These are phyloP conservation scores for Piscicola geometra DNA, from an alignment of 2,888 invertebrate species.

Conservation along the genomic window DNA sequence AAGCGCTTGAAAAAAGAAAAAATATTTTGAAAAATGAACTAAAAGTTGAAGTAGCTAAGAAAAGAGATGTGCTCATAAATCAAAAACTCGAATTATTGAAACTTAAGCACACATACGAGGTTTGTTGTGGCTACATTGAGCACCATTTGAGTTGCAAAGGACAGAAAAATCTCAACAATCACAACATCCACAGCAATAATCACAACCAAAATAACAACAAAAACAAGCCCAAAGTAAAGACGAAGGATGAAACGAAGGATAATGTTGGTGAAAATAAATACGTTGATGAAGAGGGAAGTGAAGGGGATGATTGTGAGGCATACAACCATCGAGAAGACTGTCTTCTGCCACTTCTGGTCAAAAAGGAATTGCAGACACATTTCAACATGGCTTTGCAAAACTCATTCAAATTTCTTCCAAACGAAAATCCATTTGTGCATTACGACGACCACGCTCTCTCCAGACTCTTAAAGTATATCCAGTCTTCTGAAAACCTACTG, in stretches of 20 bases:
- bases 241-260: no score
- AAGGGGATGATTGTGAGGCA: no score
- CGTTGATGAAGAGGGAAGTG: no score
- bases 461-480: constrained; percentile 48
- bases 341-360: constrained; percentile 57
- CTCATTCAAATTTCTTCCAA: constrained; percentile 49
- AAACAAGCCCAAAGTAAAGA: no score
- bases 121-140: constrained; percentile 58
- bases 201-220: no score
- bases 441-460: constrained; percentile 52
- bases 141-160: constrained; percentile 55
- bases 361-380: constrained; percentile 58
- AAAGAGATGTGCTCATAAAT: constrained; percentile 51
- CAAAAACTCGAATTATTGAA: constrained; percentile 54
- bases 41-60: constrained; percentile 49
- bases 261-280: no score
- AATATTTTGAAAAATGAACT: constrained; percentile 51
- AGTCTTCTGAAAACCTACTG: not conserved
- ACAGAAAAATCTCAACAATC: no score
- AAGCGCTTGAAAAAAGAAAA: constrained; percentile 52
- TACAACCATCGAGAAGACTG: no score
- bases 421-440: constrained; percentile 53
- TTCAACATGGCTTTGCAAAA: constrained; percentile 52
- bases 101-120: constrained; percentile 55
- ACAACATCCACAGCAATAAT: no score